Conservation (phyloP, 2,113 vertebrate genomes). For the Lasiurus borealis region DNA sequence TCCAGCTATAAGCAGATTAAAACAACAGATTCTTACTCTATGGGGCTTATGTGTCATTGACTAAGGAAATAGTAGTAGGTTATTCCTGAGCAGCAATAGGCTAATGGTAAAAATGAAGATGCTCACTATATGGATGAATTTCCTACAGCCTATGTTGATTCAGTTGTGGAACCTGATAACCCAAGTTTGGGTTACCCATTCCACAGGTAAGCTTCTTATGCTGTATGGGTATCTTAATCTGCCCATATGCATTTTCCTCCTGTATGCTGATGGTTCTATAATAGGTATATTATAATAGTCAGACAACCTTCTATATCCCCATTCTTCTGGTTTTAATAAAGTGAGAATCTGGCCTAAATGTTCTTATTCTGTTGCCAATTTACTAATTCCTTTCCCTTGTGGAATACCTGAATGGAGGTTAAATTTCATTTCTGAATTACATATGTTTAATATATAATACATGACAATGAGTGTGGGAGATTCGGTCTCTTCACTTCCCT, state of each 20-base stretch:
- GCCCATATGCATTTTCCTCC: neutral
- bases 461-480: neutral
- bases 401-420: neutral
- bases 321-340: neutral
- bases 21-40: neutral
- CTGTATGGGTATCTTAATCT: neutral
- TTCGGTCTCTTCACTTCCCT: neutral
- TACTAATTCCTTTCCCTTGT: neutral
- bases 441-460: neutral
- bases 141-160: neutral
- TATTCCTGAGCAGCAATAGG: neutral
- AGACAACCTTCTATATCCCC: neutral
- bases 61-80: neutral
- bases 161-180: neutral
- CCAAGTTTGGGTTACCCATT: neutral
- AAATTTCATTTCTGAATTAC: neutral
- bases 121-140: fast-evolving
- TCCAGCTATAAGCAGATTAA: neutral
- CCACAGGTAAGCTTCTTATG: neutral
- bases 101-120: neutral
- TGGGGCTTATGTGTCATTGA: neutral
- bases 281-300: neutral
- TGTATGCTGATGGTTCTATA: neutral
- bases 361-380: neutral
- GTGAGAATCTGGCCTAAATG: neutral